Conservation (phyloP, 1,140 invertebrate genomes). For the Drosophila sproati region DNA sequence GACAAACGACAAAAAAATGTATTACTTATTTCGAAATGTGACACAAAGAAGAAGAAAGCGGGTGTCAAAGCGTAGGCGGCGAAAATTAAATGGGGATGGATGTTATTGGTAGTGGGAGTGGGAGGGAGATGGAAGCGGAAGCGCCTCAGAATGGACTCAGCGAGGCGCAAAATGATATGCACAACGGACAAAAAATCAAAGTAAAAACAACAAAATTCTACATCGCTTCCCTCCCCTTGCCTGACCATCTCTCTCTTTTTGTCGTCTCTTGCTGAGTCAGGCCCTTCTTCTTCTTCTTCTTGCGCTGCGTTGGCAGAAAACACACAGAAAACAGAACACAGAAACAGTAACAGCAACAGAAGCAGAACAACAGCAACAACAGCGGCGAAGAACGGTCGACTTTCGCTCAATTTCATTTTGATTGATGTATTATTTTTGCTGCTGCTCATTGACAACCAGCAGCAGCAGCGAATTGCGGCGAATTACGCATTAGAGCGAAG, state of each 20-base stretch:
- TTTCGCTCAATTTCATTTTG: constrained; percentile 56
- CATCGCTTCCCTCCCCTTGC: constrained; percentile 7
- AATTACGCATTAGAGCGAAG: constrained; percentile 36
- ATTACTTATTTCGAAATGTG: constrained; percentile 52
- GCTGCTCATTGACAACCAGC: constrained; percentile 51
- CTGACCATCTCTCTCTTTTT: constrained; percentile 7
- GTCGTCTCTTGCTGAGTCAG: constrained; percentile 29
- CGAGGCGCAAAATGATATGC: constrained; percentile 75
- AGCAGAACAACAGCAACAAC: constrained; percentile 27
- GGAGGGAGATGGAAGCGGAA: constrained; percentile 39
- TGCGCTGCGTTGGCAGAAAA: constrained; percentile 56
- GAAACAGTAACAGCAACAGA: constrained; percentile 10
- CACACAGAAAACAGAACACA: constrained; percentile 5
- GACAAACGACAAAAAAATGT: constrained; percentile 37
- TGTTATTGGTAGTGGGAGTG: not conserved
- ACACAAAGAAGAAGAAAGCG: constrained; percentile 21
- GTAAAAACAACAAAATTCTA: constrained; percentile 32
- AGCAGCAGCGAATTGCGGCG: constrained; percentile 20
- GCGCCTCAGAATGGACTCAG: constrained; percentile 54
- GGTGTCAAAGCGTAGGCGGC: constrained; percentile 51
- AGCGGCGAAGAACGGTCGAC: constrained; percentile 37
- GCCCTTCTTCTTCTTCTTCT: constrained; percentile 32
- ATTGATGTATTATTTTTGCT: constrained; percentile 60
- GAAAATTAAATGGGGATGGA: constrained; percentile 11
- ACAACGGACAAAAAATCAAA: not conserved